Evolutionary conservation across 2,888 invertebrate species (phyloP), one percentile per base, ranked within the genome.

Genomic region (Nomada ferruginata): DNA sequence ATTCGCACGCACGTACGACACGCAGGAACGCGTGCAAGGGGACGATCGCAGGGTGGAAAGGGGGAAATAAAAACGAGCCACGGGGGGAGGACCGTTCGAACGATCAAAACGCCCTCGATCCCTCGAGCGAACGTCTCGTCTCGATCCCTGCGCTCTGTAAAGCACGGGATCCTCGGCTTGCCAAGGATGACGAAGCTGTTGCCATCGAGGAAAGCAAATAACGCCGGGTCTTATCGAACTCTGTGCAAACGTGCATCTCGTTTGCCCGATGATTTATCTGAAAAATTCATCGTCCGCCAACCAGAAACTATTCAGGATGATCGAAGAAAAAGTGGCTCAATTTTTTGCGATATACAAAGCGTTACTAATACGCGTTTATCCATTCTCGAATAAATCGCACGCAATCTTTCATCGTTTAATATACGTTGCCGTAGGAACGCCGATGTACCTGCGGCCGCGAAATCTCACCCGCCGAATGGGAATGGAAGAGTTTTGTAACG

Each of bases 1-100:
- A 88, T 87, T 87, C 83, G 85, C 86, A 87, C 88, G 87, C 87
- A 88, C 87, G 87, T 87, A 87, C 85, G 88, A 86, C 83, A 87
- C 85, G 88, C 81, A 86, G 87, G 86, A 85, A 87, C 80, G 84
- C 87, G 72, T 20, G 61, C 11, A 59, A 52, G 76, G 60, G 64
- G 64, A 26, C 11, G 68, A 55, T 18, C 50, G 47, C 60, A 55
- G 60, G 70, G 44, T 57, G 23, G 69, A 57, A 11, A 61, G 55
- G 65, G 63, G 73, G 75, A 74, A 60, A 81, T 72, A 83, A 76
- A 69, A 83, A 69, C 53, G 53, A 73, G 23, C 60, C 64, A 44
- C 70, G 36, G 5, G 42, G 69, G 72, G 70, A 59, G 73, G 53
- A 44, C 53, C 44, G 57, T 71, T 64, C 59, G 76, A 79, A 63